Evolutionary conservation across 1,140 invertebrate species (phyloP).

Genomic region (Bilobella aurantiaca): DNA sequence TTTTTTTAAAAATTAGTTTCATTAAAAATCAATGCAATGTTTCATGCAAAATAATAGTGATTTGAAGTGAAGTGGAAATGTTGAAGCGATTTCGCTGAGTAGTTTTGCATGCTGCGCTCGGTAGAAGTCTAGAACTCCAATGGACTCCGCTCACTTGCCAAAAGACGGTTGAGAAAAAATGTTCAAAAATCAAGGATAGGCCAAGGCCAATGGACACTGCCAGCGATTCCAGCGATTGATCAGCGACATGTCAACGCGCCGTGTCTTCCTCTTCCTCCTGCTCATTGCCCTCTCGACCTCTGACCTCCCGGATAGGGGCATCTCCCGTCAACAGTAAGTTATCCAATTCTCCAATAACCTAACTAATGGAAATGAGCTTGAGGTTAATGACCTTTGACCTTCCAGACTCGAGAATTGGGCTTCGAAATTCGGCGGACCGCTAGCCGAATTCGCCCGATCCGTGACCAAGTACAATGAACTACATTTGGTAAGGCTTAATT

Average conservation of each 20-base stretch:
- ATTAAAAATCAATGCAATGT: no score
- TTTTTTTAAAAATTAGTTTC: no score
- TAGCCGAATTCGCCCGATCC: slow-evolving; percentile 74
- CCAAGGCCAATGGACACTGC: no score
- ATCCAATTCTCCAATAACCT: slow-evolving; percentile 19
- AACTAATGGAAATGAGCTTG: not conserved
- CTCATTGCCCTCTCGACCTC: not conserved
- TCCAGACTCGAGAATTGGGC: slow-evolving; percentile 85
- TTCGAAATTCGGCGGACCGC: slow-evolving; percentile 71
- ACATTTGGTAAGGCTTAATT: not conserved
- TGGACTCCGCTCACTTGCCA: no score
- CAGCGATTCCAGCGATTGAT: no score
- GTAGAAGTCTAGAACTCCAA: no score
- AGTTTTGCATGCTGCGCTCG: no score
- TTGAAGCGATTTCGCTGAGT: no score
- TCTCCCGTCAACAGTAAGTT: slow-evolving; percentile 21
- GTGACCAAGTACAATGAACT: slow-evolving; percentile 52
- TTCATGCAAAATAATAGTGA: no score
- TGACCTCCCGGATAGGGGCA: slow-evolving; percentile 12
- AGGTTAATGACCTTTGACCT: slow-evolving; percentile 30
- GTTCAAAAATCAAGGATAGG: no score
- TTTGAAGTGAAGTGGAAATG: no score
- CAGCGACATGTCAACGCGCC: not conserved
- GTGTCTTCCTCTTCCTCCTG: not conserved
- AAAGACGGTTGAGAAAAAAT: no score